Percentiles rank a stretch among this genome's conserved stretches.
These are phyloP conservation scores for Hybos culiciformis DNA, from an alignment of 2,888 invertebrate species.

Conservation along the genomic window DNA sequence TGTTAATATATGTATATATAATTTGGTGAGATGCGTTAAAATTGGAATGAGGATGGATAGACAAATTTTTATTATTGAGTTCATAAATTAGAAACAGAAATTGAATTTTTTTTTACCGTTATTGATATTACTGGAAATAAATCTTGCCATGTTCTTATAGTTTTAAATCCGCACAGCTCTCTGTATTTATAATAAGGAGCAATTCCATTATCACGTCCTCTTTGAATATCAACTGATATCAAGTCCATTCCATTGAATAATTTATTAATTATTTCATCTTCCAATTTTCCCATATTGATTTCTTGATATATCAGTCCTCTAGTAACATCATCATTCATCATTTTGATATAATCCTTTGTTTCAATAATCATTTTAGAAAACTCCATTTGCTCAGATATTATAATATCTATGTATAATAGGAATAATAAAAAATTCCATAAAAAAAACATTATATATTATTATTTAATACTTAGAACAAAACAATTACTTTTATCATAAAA, in stretches of 20 bases:
- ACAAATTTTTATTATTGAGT: not conserved
- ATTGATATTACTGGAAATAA: constrained; percentile 43
- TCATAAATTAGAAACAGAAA: not conserved
- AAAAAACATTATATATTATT: not conserved
- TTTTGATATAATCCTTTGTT: constrained; percentile 6
- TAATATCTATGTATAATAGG: not conserved
- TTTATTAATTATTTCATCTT: constrained; percentile 9
- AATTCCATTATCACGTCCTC: constrained; percentile 58
- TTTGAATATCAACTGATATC: constrained; percentile 54
- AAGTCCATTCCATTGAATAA: constrained; percentile 45
- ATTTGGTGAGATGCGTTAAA: not conserved
- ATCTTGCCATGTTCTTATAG: constrained; percentile 46
- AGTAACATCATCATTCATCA: constrained; percentile 41
- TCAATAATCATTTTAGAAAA: not conserved
- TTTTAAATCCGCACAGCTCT: constrained; percentile 48
- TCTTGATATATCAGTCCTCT: constrained; percentile 42
- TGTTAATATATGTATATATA: not conserved
- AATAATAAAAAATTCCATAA: not conserved
- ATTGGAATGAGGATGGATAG: constrained; percentile 3
- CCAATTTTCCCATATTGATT: constrained; percentile 7
- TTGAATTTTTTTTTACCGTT: constrained; percentile 24
- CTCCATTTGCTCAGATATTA: not conserved
- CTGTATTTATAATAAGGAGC: constrained; percentile 58
- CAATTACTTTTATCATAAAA: constrained; percentile 28
- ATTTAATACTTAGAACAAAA: too few species aligned